Percentiles rank a stretch among this genome's conserved stretches.
Conservation (phyloP, 1,140 invertebrate genomes). For the Dendroctonus ponderosae region DNA sequence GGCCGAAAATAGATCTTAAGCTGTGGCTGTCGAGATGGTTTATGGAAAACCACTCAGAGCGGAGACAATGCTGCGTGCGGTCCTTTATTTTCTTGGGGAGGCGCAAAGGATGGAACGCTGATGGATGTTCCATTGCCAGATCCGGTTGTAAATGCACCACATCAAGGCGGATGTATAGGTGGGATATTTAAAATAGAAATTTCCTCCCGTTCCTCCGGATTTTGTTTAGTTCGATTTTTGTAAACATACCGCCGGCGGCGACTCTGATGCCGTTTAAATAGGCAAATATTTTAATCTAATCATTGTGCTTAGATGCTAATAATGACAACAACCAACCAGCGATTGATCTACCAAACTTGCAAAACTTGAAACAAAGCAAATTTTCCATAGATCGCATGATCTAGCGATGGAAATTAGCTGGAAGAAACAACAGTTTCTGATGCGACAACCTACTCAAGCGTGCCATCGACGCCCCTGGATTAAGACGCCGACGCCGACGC, state of each 20-base stretch:
- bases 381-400: too few species aligned
- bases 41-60: neutral
- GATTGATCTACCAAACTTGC: too few species aligned
- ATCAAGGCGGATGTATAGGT: slow-evolving; percentile 14
- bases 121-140: neutral
- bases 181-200: slow-evolving; percentile 25
- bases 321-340: too few species aligned
- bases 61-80: neutral
- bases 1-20: slow-evolving; percentile 18
- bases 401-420: too few species aligned
- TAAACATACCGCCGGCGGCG: slow-evolving; percentile 7
- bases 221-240: slow-evolving; percentile 19
- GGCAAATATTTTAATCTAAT: too few species aligned
- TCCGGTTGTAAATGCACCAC: neutral
- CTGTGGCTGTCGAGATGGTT: slow-evolving; percentile 1
- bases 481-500: slow-evolving; percentile 27
- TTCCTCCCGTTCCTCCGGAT: slow-evolving; percentile 3
- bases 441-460: neutral
- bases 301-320: too few species aligned
- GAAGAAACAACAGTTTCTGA: too few species aligned
- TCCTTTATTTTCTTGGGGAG: neutral
- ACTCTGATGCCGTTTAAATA: too few species aligned
- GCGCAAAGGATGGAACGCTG: neutral
- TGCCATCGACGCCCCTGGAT: neutral
- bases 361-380: too few species aligned